Evolutionary conservation across 2,797 vertebrate species (phyloP).

Genomic region (Carduelis carduelis): DNA sequence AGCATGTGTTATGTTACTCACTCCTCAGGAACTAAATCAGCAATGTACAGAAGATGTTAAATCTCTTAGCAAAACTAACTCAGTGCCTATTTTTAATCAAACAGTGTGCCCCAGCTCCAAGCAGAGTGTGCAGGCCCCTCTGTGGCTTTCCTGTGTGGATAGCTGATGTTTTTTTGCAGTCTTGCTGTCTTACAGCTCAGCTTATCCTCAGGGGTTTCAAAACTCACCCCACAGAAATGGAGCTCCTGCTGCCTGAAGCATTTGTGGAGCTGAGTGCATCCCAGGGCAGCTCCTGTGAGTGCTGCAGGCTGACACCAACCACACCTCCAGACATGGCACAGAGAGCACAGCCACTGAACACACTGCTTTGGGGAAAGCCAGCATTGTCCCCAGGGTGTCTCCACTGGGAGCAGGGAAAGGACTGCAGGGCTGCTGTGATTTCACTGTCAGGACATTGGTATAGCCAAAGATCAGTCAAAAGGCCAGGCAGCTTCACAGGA

Average conservation of each 20-base stretch:
- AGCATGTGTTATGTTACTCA: constrained; percentile 47
- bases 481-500: neutral
- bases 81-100: neutral
- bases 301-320: neutral
- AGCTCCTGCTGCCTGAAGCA: neutral
- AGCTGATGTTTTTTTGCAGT: neutral
- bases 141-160: neutral
- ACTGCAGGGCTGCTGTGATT: neutral
- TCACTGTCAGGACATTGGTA: neutral
- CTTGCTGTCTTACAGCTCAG: neutral
- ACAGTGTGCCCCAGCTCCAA: neutral
- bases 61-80: neutral
- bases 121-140: neutral
- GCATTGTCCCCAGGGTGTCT: neutral
- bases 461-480: neutral
- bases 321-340: neutral
- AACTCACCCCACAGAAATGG: neutral
- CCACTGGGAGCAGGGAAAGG: neutral
- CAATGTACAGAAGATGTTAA: neutral
- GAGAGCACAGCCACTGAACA: neutral
- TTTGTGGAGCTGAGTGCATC: neutral
- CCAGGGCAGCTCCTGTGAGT: neutral
- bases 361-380: neutral
- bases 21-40: constrained; percentile 28
- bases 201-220: neutral